phyloP scores from a whole-genome alignment of 2,797 vertebrate species.

The Pseudochirops cupreus region DNA sequence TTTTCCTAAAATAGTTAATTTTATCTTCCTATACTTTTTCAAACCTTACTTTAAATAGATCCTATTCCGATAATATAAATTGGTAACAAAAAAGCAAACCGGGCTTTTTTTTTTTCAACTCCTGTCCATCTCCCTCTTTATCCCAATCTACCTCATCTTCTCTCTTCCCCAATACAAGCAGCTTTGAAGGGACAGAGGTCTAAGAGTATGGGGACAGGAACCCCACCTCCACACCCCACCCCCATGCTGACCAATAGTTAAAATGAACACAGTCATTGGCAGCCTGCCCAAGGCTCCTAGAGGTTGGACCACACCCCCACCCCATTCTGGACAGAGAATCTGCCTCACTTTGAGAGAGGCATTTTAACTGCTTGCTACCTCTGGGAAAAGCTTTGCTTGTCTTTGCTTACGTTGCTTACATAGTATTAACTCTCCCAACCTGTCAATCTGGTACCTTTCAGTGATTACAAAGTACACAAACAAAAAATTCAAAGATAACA shows the following conservation, averaged over 20 bases:
- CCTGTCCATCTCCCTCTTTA: slow-evolving; percentile 7
- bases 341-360: rapidly evolving
- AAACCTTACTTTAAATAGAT: slow-evolving; percentile 15
- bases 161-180: neutral
- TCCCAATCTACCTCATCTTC: neutral
- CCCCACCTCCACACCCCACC: too few relatives aligned
- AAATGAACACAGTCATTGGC: neutral
- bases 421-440: neutral
- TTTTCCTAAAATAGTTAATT: slow-evolving; percentile 8
- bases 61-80: neutral
- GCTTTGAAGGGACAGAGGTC: neutral
- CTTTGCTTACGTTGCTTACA: neutral
- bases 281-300: neutral
- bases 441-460: slow-evolving; percentile 1
- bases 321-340: rapidly evolving
- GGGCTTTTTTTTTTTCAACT: slow-evolving; percentile 26
- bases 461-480: slow-evolving; percentile 39
- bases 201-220: slow-evolving; percentile 2
- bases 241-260: slow-evolving; percentile 36
- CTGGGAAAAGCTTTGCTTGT: neutral
- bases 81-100: slow-evolving; percentile 33
- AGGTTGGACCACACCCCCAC: neutral
- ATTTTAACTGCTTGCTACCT: rapidly evolving
- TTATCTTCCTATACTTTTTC: neutral
- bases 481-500: slow-evolving; percentile 37